Percentiles rank a stretch among this genome's conserved stretches.
Conservation (phyloP, 2,888 invertebrate genomes). For the Callyntrura sp. region DNA sequence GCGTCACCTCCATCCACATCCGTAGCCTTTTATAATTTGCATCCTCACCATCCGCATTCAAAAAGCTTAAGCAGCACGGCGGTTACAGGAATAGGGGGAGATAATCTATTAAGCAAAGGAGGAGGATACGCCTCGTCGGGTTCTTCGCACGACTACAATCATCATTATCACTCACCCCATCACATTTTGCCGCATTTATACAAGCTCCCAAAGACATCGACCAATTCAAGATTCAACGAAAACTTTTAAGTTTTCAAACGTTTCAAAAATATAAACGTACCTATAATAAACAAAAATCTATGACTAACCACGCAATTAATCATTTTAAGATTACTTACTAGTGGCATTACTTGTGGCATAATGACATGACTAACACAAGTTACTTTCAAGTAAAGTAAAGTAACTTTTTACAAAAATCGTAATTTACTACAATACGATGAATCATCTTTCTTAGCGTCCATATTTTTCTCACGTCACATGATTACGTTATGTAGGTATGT, state of each 20-base stretch:
- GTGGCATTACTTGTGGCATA: too few species aligned
- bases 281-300: too few species aligned
- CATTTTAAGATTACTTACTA: too few species aligned
- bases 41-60: slow-evolving; percentile 45
- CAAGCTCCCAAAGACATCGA: neutral
- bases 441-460: too few species aligned
- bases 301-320: too few species aligned
- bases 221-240: slow-evolving; percentile 36
- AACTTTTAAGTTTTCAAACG: slow-evolving; percentile 26
- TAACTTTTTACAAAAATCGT: too few species aligned
- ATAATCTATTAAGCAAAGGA: neutral
- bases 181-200: slow-evolving; percentile 30
- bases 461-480: too few species aligned
- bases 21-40: neutral
- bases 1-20: neutral
- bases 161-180: slow-evolving; percentile 3
- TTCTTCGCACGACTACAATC: neutral
- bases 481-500: too few species aligned
- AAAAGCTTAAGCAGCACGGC: slow-evolving; percentile 6
- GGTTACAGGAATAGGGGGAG: slow-evolving; percentile 2
- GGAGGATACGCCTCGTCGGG: neutral
- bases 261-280: too few species aligned
- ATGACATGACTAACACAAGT: too few species aligned
- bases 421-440: too few species aligned
- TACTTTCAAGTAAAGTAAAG: too few species aligned